A percentile compares a stretch with the other conserved stretches of the same genome.
phyloP scores from a whole-genome alignment of 2,888 invertebrate genomes.

The Pammene fasciana region DNA sequence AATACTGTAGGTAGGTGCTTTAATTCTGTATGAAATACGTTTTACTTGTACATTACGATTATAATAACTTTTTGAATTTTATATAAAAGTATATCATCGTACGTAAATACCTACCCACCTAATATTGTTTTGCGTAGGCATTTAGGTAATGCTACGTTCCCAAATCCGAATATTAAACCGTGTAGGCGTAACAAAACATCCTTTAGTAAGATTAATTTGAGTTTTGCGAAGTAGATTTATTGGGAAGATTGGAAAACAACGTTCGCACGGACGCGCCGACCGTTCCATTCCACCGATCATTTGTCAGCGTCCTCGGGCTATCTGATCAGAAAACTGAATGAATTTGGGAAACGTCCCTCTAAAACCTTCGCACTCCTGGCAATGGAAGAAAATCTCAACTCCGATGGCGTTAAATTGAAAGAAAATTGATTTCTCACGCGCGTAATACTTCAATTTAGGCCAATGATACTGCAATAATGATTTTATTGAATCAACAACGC shows the following conservation, averaged over 20 bases:
- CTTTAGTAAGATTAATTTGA: slow-evolving; percentile 70
- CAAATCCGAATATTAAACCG: slow-evolving; percentile 43
- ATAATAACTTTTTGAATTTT: too few relatives aligned
- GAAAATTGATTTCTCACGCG: slow-evolving; percentile 40
- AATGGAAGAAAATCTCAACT: slow-evolving; percentile 31
- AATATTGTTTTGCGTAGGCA: not conserved
- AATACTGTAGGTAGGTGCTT: too few relatives aligned
- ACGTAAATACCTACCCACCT: too few relatives aligned
- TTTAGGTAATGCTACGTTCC: not conserved
- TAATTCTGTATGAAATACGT: too few relatives aligned
- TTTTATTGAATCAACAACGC: slow-evolving; percentile 22
- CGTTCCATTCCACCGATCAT: slow-evolving; percentile 64
- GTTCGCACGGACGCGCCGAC: slow-evolving; percentile 60
- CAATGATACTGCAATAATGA: slow-evolving; percentile 40
- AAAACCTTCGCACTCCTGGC: slow-evolving; percentile 11
- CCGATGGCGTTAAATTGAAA: slow-evolving; percentile 38
- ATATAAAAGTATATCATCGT: too few relatives aligned
- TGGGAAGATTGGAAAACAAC: slow-evolving; percentile 61
- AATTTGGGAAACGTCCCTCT: slow-evolving; percentile 31
- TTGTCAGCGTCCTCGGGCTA: slow-evolving; percentile 70
- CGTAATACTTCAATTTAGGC: slow-evolving; percentile 23
- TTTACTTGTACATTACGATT: too few relatives aligned
- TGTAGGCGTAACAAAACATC: slow-evolving; percentile 55
- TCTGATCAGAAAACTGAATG: slow-evolving; percentile 68
- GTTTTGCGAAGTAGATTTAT: slow-evolving; percentile 74